phyloP scores from a whole-genome alignment of 1,140 invertebrate species.

The Pissodes strobi region DNA sequence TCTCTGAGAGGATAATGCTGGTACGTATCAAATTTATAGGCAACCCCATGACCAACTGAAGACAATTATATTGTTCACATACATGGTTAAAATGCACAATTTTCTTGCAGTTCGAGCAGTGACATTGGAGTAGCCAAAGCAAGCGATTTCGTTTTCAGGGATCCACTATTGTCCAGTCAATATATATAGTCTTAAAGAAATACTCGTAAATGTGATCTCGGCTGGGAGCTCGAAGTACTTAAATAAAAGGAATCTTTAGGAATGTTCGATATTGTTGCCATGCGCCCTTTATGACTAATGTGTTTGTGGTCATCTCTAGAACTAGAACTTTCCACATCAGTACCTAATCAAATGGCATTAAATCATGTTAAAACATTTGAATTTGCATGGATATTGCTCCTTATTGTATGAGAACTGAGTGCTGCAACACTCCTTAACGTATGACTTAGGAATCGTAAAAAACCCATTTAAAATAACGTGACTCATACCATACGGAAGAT shows the following conservation, averaged over 20 bases:
- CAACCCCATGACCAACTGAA: neutral
- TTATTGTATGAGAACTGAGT: too few relatives aligned
- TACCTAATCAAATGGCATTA: too few relatives aligned
- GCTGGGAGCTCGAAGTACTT: slow-evolving; percentile 5
- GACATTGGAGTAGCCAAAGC: slow-evolving; percentile 11
- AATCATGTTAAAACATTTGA: too few relatives aligned
- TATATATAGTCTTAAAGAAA: slow-evolving; percentile 12
- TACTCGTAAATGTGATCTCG: slow-evolving; percentile 22
- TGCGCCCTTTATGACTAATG: too few relatives aligned
- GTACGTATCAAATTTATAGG: neutral
- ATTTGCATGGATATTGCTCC: too few relatives aligned
- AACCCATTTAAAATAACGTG: too few relatives aligned
- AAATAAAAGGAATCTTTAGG: neutral
- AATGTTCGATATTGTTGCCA: too few relatives aligned
- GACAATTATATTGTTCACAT: neutral
- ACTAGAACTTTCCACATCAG: too few relatives aligned
- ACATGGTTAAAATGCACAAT: neutral
- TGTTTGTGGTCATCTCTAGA: too few relatives aligned
- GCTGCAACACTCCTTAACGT: too few relatives aligned
- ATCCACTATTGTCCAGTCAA: slow-evolving; percentile 22
- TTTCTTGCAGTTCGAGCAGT: neutral
- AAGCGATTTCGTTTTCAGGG: slow-evolving; percentile 14
- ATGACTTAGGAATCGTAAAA: too few relatives aligned
- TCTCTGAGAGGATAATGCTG: slow-evolving; percentile 34
- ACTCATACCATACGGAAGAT: too few relatives aligned